These are phyloP conservation scores for Tor tambroides DNA, from an alignment of 2,113 vertebrate species.

Conservation along the genomic window DNA sequence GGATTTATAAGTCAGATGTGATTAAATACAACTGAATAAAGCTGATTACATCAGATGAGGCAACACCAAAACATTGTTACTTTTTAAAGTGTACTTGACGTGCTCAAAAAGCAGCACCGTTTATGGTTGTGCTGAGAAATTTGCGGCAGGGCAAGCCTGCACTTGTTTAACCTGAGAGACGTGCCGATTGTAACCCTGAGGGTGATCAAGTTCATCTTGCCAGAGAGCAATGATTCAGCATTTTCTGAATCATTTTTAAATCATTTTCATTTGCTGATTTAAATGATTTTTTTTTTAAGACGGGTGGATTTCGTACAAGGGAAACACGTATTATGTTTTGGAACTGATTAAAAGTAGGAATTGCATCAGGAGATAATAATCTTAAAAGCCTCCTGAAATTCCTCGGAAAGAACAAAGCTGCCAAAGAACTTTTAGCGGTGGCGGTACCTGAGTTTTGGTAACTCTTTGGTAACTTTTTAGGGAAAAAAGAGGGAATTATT, in stretches of 20 bases:
- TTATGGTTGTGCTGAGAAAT: background rate
- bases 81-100: background rate
- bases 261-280: no score
- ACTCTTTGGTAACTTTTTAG: background rate
- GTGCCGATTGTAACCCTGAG: background rate
- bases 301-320: background rate
- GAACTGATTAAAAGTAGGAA: background rate
- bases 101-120: background rate
- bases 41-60: background rate
- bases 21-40: background rate
- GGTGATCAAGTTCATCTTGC: background rate
- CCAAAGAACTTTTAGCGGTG: background rate
- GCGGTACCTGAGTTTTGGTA: background rate
- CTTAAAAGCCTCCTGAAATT: background rate
- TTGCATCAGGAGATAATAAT: no score
- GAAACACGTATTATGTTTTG: background rate
- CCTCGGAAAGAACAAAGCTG: constrained; percentile 15
- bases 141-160: constrained; percentile 14
- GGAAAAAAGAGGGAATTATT: background rate
- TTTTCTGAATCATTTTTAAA: no score
- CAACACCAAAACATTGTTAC: background rate
- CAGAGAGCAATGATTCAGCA: constrained; percentile 5
- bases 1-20: no score
- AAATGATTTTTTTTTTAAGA: background rate
- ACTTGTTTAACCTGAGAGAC: constrained; percentile 14